These are phyloP conservation scores for Anabas testudineus DNA, from an alignment of 2,797 vertebrate genomes.

Conservation along the genomic window DNA sequence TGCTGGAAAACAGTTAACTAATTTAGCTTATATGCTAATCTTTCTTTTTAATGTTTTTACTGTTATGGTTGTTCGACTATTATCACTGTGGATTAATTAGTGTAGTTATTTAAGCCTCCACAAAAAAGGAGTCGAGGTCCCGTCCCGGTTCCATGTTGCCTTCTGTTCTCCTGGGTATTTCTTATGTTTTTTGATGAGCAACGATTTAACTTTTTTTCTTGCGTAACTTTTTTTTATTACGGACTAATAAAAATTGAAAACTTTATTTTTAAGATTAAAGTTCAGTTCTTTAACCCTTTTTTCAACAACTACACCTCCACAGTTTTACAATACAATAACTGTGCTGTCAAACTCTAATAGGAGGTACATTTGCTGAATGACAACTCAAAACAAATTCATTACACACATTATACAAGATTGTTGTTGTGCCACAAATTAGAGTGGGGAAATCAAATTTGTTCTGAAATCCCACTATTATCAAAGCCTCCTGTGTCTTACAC, in stretches of 20 bases:
- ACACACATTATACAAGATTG: neutral
- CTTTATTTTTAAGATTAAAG: neutral
- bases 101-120: slow-evolving; percentile 17
- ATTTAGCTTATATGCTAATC: too few relatives aligned
- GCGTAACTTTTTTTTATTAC: too few relatives aligned
- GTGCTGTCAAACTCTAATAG: neutral
- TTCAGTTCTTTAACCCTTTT: neutral
- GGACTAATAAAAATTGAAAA: neutral
- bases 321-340: neutral
- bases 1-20: neutral
- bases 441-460: neutral
- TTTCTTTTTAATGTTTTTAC: too few relatives aligned
- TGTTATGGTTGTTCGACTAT: neutral
- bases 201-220: too few relatives aligned
- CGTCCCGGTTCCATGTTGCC: too few relatives aligned
- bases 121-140: too few relatives aligned
- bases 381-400: neutral
- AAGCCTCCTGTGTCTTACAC: slow-evolving; percentile 13
- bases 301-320: neutral
- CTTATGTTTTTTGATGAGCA: slow-evolving; percentile 5
- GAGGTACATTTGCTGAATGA: slow-evolving; percentile 7
- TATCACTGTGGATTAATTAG: neutral
- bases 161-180: too few relatives aligned
- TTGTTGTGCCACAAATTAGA: neutral
- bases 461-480: neutral